These are phyloP conservation scores for Dinocampus coccinellae DNA, from an alignment of 2,888 invertebrate genomes.

Conservation along the genomic window DNA sequence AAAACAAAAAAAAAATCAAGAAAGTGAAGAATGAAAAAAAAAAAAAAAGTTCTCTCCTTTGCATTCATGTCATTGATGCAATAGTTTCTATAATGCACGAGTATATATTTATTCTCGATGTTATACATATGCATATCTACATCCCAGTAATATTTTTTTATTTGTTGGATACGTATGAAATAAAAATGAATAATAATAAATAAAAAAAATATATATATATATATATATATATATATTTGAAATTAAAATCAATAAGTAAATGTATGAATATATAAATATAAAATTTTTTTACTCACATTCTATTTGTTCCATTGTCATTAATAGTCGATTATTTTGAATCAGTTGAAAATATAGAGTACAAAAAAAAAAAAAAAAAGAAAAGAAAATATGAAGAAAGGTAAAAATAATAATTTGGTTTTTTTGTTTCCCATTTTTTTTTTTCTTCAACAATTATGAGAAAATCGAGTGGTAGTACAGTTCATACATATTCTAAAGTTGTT, in stretches of 20 bases:
- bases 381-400: not conserved
- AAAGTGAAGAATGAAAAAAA: too few relatives aligned
- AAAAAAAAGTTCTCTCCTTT: not conserved
- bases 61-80: not conserved
- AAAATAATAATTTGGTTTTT: not conserved
- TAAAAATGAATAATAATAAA: too few relatives aligned
- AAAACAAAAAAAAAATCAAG: too few relatives aligned
- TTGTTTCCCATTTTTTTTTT: too few relatives aligned
- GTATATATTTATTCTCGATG: not conserved
- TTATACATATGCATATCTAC: not conserved
- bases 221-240: too few relatives aligned
- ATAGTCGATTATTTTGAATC: too few relatives aligned
- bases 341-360: too few relatives aligned
- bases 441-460: not conserved
- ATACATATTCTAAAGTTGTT: conserved; percentile 2
- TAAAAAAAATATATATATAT: too few relatives aligned
- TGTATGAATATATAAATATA: not conserved
- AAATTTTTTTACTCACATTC: not conserved
- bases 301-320: not conserved
- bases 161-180: not conserved
- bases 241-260: not conserved
- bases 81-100: not conserved
- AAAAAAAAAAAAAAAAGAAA: too few relatives aligned
- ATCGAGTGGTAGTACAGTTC: not conserved
- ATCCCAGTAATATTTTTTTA: not conserved